phyloP scores from a whole-genome alignment of 1,140 invertebrate genomes.

The Lasaia peninsularis region DNA sequence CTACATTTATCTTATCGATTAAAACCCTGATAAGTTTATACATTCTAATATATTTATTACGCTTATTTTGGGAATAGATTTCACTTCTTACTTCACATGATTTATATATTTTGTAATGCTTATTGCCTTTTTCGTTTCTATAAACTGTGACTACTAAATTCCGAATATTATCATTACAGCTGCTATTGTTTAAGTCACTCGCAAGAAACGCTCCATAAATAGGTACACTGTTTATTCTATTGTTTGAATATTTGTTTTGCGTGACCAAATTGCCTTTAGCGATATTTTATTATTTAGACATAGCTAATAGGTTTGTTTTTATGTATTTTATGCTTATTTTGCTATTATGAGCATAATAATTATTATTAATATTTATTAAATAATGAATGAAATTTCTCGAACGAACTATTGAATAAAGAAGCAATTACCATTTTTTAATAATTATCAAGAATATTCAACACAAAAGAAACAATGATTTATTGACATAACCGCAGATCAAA shows the following conservation, averaged over 20 bases:
- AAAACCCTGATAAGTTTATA: too few species aligned
- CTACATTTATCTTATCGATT: too few species aligned
- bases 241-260: constrained; percentile 23
- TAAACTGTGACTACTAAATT: constrained; percentile 47
- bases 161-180: constrained; percentile 63
- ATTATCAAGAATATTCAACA: too few species aligned
- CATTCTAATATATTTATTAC: too few species aligned
- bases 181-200: constrained; percentile 76
- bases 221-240: constrained; percentile 67
- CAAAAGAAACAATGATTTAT: too few species aligned
- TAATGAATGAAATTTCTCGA: too few species aligned
- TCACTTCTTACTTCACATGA: not conserved
- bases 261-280: not conserved
- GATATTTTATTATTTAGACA: not conserved
- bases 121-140: constrained; percentile 23
- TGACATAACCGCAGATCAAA: too few species aligned
- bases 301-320: constrained; percentile 3
- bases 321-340: not conserved
- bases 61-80: too few species aligned
- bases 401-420: too few species aligned
- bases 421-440: too few species aligned
- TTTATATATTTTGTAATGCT: constrained; percentile 14
- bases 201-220: constrained; percentile 65
- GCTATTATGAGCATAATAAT: not conserved
- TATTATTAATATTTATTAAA: too few species aligned